Conservation (phyloP, 2,888 invertebrate genomes). For the Rhopalosiphum nymphaeae region DNA sequence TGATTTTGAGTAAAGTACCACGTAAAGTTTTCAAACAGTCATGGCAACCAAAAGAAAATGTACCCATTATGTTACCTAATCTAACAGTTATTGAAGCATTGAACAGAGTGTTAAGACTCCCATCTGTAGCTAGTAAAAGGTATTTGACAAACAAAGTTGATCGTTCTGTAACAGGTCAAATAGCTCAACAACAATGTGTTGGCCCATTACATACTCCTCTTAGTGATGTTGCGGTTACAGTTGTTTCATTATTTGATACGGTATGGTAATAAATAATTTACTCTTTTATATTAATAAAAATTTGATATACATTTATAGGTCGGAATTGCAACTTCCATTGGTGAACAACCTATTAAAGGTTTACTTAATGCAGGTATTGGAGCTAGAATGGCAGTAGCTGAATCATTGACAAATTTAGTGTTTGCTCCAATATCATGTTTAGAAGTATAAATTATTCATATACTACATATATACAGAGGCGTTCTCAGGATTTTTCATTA, state of each 20-base stretch:
- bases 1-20: conserved; percentile 91
- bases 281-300: neutral
- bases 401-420: conserved; percentile 93
- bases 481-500: too few relatives aligned
- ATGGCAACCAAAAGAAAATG: conserved; percentile 39
- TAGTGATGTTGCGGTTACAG: conserved; percentile 92
- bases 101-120: conserved; percentile 85
- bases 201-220: conserved; percentile 96
- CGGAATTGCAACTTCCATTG: conserved; percentile 95
- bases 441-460: conserved; percentile 70
- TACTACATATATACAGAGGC: neutral
- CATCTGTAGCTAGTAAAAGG: conserved; percentile 94
- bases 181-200: conserved; percentile 98
- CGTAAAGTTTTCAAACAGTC: conserved; percentile 73
- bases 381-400: conserved; percentile 94
- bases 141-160: conserved; percentile 96
- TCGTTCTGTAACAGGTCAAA: conserved; percentile 92
- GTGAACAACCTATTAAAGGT: conserved; percentile 97
- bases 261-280: conserved; percentile 70
- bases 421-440: conserved; percentile 76
- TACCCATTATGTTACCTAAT: conserved; percentile 67
- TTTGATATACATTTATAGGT: conserved; percentile 70
- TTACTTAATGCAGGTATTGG: conserved; percentile 86
- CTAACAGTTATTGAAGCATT: conserved; percentile 79
- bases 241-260: conserved; percentile 85